phyloP scores from a whole-genome alignment of 2,113 vertebrate species.

The Himantopus leucocephalus region DNA sequence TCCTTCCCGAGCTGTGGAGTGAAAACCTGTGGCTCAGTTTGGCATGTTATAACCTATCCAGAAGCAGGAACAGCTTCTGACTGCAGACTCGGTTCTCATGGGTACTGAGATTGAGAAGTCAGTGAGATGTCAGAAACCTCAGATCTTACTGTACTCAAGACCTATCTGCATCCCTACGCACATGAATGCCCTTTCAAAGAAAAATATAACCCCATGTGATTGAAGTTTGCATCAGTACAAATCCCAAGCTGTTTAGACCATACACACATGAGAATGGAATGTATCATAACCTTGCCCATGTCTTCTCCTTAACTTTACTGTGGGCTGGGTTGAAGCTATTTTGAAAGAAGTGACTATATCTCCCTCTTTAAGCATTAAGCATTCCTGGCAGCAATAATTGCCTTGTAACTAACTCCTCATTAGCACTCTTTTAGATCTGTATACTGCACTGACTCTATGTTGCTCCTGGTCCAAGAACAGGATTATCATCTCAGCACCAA shows the following conservation, averaged over 20 bases:
- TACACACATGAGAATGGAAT: slow-evolving; percentile 15
- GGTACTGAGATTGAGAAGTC: neutral
- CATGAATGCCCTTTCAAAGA: neutral
- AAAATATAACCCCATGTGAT: neutral
- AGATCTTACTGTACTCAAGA: neutral
- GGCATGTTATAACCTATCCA: slow-evolving; percentile 47
- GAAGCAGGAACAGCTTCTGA: neutral
- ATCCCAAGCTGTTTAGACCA: neutral
- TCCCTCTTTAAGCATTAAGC: slow-evolving; percentile 4
- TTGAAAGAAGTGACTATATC: slow-evolving; percentile 15
- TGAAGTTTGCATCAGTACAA: slow-evolving; percentile 4
- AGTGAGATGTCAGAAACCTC: neutral
- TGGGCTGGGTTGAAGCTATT: neutral
- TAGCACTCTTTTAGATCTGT: slow-evolving; percentile 10
- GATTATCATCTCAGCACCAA: slow-evolving; percentile 37
- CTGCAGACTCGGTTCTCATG: neutral
- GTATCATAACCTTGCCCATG: neutral
- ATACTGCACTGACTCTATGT: neutral
- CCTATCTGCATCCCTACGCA: neutral
- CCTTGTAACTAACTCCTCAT: slow-evolving; percentile 35
- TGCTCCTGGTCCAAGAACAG: slow-evolving; percentile 43
- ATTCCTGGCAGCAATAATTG: slow-evolving; percentile 30
- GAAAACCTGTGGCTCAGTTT: neutral
- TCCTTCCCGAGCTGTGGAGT: neutral
- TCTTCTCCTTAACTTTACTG: neutral